These are phyloP conservation scores for Pogonocherus hispidulus DNA, from an alignment of 2,888 invertebrate genomes.

Conservation along the genomic window DNA sequence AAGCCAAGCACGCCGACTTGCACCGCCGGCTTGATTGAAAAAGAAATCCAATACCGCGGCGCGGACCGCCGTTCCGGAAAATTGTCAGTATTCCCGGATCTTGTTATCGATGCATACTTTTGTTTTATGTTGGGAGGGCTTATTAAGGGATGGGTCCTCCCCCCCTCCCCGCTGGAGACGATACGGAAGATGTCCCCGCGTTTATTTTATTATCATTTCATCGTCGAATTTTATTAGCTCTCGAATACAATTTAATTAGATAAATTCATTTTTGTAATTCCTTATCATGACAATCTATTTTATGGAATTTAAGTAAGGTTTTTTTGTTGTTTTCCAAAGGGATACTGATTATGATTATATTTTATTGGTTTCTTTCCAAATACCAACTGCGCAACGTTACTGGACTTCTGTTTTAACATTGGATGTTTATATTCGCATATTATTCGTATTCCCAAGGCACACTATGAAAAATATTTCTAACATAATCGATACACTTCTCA, in stretches of 20 bases:
- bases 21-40: slow-evolving; percentile 61
- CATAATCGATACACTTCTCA: no score
- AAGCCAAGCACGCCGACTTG: slow-evolving; percentile 62
- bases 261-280: neutral
- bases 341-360: no score
- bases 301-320: no score
- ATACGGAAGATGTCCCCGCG: neutral
- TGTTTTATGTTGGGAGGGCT: slow-evolving; percentile 10
- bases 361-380: no score
- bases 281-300: no score
- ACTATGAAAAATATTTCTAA: no score
- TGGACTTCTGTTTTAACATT: no score
- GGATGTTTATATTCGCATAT: no score
- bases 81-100: slow-evolving; percentile 61
- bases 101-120: slow-evolving; percentile 59
- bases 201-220: neutral
- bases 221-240: neutral
- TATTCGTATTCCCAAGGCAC: no score
- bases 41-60: slow-evolving; percentile 61
- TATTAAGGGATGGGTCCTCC: neutral
- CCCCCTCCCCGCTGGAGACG: neutral
- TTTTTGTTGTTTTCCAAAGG: no score
- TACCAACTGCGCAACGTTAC: no score
- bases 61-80: slow-evolving; percentile 58
- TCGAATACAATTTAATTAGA: neutral